Percentiles rank a stretch among this genome's conserved stretches.
Conservation (phyloP, 2,797 vertebrate species). For the Chaenodraco wilsoni region DNA sequence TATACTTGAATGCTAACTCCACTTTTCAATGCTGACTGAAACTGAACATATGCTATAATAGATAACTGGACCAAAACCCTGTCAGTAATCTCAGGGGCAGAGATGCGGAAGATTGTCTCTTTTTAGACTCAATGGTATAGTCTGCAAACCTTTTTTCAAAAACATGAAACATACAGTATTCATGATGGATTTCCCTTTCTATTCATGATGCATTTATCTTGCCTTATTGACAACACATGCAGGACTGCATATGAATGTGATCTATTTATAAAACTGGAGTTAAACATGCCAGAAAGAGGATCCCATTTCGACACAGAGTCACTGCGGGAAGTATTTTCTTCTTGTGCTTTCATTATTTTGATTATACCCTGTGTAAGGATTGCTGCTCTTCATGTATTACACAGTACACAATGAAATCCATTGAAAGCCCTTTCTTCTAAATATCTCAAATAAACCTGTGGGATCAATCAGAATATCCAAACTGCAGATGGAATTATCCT, state of each 20-base stretch:
- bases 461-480: conserved; percentile 72
- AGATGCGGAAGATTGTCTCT: conserved; percentile 41
- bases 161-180: conserved; percentile 31
- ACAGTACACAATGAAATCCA: conserved; percentile 4
- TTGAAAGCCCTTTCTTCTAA: conserved; percentile 43
- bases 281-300: conserved; percentile 64
- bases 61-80: conserved; percentile 50
- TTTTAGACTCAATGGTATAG: conserved; percentile 17
- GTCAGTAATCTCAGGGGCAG: conserved; percentile 41
- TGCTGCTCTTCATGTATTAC: conserved; percentile 48
- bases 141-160: conserved; percentile 29
- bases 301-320: conserved; percentile 45
- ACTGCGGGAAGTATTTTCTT: conserved; percentile 53
- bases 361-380: conserved; percentile 59
- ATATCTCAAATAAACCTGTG: conserved; percentile 60
- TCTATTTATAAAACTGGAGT: conserved; percentile 65
- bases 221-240: conserved; percentile 46
- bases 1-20: conserved; percentile 7
- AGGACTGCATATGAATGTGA: conserved; percentile 52
- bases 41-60: conserved; percentile 35
- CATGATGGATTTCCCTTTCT: conserved; percentile 19
- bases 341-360: conserved; percentile 57
- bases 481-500: conserved; percentile 71
- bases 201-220: conserved; percentile 50
- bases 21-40: conserved; percentile 29